Base-by-base conservation (phyloP, 2,888 invertebrate species). In the Drosophila sordidula region DNA sequence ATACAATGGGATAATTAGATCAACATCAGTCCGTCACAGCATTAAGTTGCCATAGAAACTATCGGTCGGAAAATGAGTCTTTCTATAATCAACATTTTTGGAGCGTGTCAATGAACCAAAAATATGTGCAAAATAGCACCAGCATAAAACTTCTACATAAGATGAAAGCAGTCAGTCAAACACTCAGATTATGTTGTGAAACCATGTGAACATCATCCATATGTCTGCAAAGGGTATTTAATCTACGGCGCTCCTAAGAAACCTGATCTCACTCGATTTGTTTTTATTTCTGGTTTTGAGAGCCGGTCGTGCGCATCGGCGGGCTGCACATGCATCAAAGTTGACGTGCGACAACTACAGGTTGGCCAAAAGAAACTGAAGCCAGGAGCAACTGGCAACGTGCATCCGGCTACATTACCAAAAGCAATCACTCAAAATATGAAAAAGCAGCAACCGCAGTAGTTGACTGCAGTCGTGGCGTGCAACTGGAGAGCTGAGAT, bases 341-440 rank as follows among this genome's bases (percentile, higher is more conserved):
- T 32, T 54, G 49, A 62, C 57, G 69, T 67, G 75, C 51, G n/a
- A n/a, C 61, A 59, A 51, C 56, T 56, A 39, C 39, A 39, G 16
- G 49, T 54, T 62, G 61, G 47, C 63, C 63, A 54, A 45, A 36
- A 58, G 14, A 29, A 34, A 4, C 1, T 47, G n/a, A 46, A 29
- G 12, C 34, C 18, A 49, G 68, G 22, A 46, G 16, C 11, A 18
- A n/a, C 32, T 50, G 34, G 61, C 39, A 64, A 70, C 69, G 64
- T 74, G 75, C 63, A 67, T 83, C 75, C 81, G 73, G 70, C 58
- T 71, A 68, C 67, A 72, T 84, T 87, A 81, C 81, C 72, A 81
- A 84, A 73, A 72, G 85, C 89, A 86, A 89, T 89, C 85, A 89
- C 77, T 86, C 89, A 86, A 78, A 87, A 86, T 84, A 79, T 87